These are phyloP conservation scores for Drosophila atroscutellata DNA, from an alignment of 2,888 invertebrate species.

Conservation along the genomic window DNA sequence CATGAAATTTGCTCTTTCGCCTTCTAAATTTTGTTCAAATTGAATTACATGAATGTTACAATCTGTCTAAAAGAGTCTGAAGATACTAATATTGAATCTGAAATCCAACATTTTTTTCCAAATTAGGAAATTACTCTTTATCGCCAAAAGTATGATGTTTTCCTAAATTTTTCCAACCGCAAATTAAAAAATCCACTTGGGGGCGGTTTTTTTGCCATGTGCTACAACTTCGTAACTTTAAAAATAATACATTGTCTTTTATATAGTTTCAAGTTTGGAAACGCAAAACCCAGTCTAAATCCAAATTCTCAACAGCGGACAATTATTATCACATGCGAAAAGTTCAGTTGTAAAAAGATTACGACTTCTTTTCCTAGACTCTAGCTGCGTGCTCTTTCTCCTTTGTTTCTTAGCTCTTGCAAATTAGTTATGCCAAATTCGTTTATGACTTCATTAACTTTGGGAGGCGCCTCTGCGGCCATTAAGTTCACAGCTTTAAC, in stretches of 20 bases:
- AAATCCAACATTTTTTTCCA: background rate
- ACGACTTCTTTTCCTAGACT: background rate
- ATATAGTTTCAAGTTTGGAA: background rate
- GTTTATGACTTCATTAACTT: conserved; percentile 29
- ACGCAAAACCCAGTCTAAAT: background rate
- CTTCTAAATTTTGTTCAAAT: background rate
- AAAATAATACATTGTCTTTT: background rate
- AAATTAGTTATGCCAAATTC: conserved; percentile 4
- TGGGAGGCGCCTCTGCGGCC: conserved; percentile 34
- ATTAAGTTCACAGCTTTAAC: conserved; percentile 28
- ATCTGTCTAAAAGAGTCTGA: background rate
- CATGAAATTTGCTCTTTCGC: background rate
- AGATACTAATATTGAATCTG: background rate
- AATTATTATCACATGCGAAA: background rate
- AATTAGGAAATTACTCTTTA: background rate
- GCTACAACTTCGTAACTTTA: background rate
- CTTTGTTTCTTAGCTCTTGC: background rate
- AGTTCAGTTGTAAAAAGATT: background rate
- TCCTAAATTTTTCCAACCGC: too few species aligned
- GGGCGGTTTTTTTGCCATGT: background rate
- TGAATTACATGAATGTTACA: background rate
- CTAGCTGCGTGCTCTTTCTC: background rate
- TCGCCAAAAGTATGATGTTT: background rate
- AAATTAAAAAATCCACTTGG: background rate
- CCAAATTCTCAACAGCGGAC: background rate